phyloP scores from a whole-genome alignment of 1,140 invertebrate genomes.

The Cecropterus lyciades region DNA sequence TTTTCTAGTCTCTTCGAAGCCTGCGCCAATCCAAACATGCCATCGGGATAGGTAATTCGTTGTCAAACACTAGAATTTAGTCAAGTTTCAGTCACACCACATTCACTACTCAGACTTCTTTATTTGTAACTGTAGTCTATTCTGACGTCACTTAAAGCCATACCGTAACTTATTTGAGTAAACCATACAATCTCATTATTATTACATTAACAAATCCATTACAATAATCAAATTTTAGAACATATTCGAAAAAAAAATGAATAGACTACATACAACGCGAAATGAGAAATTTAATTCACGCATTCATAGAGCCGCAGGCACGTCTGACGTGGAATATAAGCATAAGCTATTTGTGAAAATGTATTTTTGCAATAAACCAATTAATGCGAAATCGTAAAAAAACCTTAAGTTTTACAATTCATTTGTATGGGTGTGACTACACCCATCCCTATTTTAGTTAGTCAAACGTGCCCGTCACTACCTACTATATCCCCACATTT shows the following conservation, averaged over 20 bases:
- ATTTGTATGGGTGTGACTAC: no score
- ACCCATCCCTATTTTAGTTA: not conserved
- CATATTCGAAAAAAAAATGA: not conserved
- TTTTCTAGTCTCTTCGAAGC: constrained; percentile 37
- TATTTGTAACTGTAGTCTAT: constrained; percentile 21
- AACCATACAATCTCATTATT: not conserved
- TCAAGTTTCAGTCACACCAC: constrained; percentile 12
- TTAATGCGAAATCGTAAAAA: no score
- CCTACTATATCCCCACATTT: constrained; percentile 30
- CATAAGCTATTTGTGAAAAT: not conserved
- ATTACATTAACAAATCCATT: not conserved
- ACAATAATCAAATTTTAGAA: not conserved
- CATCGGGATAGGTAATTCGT: constrained; percentile 57
- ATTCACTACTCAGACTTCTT: constrained; percentile 18
- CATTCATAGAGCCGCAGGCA: not conserved
- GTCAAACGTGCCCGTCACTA: constrained; percentile 16
- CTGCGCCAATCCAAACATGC: constrained; percentile 32
- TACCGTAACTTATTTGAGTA: constrained; percentile 8
- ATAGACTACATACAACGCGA: not conserved
- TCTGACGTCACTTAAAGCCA: constrained; percentile 14
- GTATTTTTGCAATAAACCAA: no score
- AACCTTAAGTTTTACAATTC: no score
- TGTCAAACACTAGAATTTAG: constrained; percentile 49
- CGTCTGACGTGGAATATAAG: not conserved
- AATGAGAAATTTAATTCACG: not conserved